Evolutionary conservation across 2,113 vertebrate species (phyloP), one percentile per base, ranked within the genome.

Genomic region (Oreotrochilus melanogaster): DNA sequence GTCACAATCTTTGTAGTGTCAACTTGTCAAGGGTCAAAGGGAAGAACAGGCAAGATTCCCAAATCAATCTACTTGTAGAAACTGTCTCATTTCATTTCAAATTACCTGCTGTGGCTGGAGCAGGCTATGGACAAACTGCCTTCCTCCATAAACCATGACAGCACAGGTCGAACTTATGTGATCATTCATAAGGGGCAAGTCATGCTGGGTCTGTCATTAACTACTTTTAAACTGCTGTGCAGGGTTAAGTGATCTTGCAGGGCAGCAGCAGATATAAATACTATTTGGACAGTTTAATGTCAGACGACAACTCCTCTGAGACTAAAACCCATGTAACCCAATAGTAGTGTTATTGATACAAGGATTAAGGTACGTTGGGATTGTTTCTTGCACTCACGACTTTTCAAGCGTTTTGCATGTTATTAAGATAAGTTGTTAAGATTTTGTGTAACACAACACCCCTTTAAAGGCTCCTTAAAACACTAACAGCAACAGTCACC

Each of bases 231-330:
- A 98, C 98, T 97, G 98, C 98, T 96, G 96, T 97, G 97, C 97
- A 95, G 97, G 98, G 98, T 97, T 98, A 98, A 98, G 98, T 98
- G 98, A 98, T 98, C 98, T 98, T 97, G 94, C 97, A 96, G 95
- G 98, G 97, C 96, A 97, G 97, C 96, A 97, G 86, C 97, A 94
- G 97, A 95, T 98, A 99, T 99, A 99, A 99, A 99, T 99, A 99
- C 98, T 98, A 97, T 92, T 97, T 95, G 99, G 99, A 99, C 99
- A 99, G 98, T 99, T 99, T 99, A 99, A 99, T 99, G 98, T 98
- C 98, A 98, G 98, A 98, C 97, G 98, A 98, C 98, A 98, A 98
- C 98, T 99, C 98, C 98, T 98, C 98, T 97, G 98, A 99, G 99
- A 99, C 99, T 99, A 99, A 98, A 99, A 98, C 98, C 98, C 97